These are phyloP conservation scores for Hirtodrosophila confusa DNA, from an alignment of 2,888 invertebrate species.

Conservation along the genomic window DNA sequence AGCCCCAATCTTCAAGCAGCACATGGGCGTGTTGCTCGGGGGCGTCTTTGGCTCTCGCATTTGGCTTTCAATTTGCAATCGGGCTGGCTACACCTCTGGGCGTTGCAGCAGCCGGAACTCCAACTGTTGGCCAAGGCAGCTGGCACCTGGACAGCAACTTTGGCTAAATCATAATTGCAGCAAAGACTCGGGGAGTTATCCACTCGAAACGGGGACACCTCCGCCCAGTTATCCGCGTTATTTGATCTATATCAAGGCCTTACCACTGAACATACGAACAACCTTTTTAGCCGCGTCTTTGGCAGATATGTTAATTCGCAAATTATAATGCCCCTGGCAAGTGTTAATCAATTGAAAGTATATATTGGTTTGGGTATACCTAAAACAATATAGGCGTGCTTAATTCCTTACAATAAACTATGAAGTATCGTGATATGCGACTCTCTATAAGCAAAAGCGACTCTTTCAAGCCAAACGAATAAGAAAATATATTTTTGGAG, in stretches of 20 bases:
- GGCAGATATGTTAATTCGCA: slow-evolving; percentile 35
- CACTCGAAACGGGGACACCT: slow-evolving; percentile 13
- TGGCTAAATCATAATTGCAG: slow-evolving; percentile 69
- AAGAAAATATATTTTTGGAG: no score
- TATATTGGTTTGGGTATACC: no score
- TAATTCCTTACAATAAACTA: no score
- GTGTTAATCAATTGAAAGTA: neutral
- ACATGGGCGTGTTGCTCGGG: slow-evolving; percentile 66
- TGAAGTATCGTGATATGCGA: no score
- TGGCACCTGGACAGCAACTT: slow-evolving; percentile 25
- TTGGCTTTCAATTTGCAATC: slow-evolving; percentile 73
- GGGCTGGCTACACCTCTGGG: slow-evolving; percentile 65
- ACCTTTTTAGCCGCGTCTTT: slow-evolving; percentile 11
- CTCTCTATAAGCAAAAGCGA: no score
- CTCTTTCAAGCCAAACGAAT: no score
- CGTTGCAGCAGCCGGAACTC: slow-evolving; percentile 45
- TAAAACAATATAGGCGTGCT: no score
- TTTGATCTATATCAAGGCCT: slow-evolving; percentile 8
- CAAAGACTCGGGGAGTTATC: slow-evolving; percentile 19
- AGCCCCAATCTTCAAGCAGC: slow-evolving; percentile 12
- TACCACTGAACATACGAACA: neutral
- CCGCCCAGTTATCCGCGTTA: slow-evolving; percentile 11
- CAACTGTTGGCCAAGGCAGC: slow-evolving; percentile 12
- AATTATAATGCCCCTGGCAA: slow-evolving; percentile 11
- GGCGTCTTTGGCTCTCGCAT: slow-evolving; percentile 60